phyloP scores from a whole-genome alignment of 1,140 invertebrate genomes.

The Bombus picipes region DNA sequence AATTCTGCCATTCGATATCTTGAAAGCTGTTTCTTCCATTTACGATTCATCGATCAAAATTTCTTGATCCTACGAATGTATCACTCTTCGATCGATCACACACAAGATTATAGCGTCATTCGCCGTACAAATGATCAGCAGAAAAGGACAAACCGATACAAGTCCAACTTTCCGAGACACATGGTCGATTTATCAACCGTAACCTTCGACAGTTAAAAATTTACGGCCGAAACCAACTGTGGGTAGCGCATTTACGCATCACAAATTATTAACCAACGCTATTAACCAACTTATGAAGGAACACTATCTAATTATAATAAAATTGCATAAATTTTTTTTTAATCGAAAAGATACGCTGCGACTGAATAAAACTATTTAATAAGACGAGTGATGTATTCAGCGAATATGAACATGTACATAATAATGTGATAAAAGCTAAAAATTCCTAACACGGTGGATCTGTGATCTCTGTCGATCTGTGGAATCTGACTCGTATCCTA shows the following conservation, averaged over 20 bases:
- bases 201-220: background rate
- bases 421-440: no score
- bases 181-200: background rate
- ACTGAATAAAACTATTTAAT: no score
- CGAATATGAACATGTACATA: no score
- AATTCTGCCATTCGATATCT: background rate
- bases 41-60: background rate
- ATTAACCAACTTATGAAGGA: background rate
- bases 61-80: background rate
- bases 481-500: no score
- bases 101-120: no score
- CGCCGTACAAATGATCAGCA: background rate
- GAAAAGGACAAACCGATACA: background rate
- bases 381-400: no score
- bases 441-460: no score
- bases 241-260: background rate
- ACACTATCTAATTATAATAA: no score
- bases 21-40: background rate
- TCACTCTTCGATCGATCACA: background rate
- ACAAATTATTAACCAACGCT: background rate
- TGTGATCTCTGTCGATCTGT: no score
- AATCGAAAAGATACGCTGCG: background rate
- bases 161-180: background rate
- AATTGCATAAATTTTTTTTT: background rate
- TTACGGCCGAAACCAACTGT: background rate